Conservation (phyloP, 2,888 invertebrate species). For the Acronicta psi region DNA sequence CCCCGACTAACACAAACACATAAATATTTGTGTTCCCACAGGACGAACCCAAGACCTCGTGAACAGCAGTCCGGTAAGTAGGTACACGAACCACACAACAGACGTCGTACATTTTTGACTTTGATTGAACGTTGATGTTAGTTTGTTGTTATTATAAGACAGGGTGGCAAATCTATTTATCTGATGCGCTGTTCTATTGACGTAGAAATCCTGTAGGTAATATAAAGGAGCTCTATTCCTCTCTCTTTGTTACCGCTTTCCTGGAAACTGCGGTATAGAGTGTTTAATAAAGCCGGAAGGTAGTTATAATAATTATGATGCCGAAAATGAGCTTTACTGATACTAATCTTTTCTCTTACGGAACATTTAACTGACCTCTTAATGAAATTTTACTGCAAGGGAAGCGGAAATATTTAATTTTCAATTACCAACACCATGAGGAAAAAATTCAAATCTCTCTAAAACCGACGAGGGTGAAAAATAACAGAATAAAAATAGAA, state of each 20-base stretch:
- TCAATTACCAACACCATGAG: slow-evolving; percentile 32
- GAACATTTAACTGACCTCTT: slow-evolving; percentile 36
- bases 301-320: slow-evolving; percentile 18
- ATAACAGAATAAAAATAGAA: slow-evolving; percentile 33
- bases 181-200: no score
- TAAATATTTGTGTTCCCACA: no score
- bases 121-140: no score
- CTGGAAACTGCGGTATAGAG: not conserved
- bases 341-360: slow-evolving; percentile 30
- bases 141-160: no score
- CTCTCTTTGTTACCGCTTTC: not conserved
- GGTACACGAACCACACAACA: no score
- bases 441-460: slow-evolving; percentile 26
- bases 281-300: slow-evolving; percentile 1
- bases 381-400: slow-evolving; percentile 33
- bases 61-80: no score
- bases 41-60: no score
- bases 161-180: no score
- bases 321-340: slow-evolving; percentile 20
- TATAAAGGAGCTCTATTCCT: not conserved
- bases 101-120: no score
- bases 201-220: not conserved
- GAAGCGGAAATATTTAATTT: slow-evolving; percentile 43
- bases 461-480: slow-evolving; percentile 13
- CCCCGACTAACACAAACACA: no score